A percentile compares a stretch with the other conserved stretches of the same genome.
Evolutionary conservation across 2,797 vertebrate genomes (phyloP).

Genomic region (Antennarius maculatus): DNA sequence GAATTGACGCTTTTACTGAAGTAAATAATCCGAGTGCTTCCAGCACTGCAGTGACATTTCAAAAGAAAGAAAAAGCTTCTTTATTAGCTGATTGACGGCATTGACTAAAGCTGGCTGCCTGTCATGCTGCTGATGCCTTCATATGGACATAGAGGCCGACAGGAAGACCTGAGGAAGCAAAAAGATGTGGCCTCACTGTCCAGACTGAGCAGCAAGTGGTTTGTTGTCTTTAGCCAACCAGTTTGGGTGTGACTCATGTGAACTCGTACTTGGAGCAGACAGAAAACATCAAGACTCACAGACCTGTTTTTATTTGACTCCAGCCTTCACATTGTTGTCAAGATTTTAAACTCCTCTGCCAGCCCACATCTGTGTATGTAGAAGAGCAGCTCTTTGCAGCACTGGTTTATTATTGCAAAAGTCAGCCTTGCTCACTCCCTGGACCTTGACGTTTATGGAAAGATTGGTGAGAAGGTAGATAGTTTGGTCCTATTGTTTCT

Average conservation of each 20-base stretch:
- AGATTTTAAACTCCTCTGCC: conserved; percentile 51
- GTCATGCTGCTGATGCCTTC: conserved; percentile 46
- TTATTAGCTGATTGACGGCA: conserved; percentile 31
- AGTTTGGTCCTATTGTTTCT: conserved; percentile 43
- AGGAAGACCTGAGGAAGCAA: conserved; percentile 45
- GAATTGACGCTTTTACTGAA: neutral
- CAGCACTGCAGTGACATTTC: neutral
- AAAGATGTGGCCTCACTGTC: conserved; percentile 63
- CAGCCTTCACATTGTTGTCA: conserved; percentile 40
- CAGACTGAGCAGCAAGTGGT: conserved; percentile 67
- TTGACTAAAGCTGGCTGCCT: conserved; percentile 32
- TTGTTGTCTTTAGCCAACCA: conserved; percentile 73
- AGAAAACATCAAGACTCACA: conserved; percentile 57
- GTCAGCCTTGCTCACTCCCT: conserved; percentile 48
- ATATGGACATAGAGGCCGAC: conserved; percentile 37
- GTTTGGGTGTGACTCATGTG: conserved; percentile 72
- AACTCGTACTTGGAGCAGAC: conserved; percentile 48
- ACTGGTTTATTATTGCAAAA: conserved; percentile 62
- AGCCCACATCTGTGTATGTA: conserved; percentile 68
- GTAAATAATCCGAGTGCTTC: neutral
- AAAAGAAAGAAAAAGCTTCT: conserved; percentile 25
- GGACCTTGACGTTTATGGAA: conserved; percentile 52
- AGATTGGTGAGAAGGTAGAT: conserved; percentile 38
- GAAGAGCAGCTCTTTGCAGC: conserved; percentile 51
- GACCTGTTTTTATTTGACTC: conserved; percentile 50